Evolutionary conservation across 2,113 vertebrate genomes (phyloP).

Genomic region (Chaenogobius annularis): DNA sequence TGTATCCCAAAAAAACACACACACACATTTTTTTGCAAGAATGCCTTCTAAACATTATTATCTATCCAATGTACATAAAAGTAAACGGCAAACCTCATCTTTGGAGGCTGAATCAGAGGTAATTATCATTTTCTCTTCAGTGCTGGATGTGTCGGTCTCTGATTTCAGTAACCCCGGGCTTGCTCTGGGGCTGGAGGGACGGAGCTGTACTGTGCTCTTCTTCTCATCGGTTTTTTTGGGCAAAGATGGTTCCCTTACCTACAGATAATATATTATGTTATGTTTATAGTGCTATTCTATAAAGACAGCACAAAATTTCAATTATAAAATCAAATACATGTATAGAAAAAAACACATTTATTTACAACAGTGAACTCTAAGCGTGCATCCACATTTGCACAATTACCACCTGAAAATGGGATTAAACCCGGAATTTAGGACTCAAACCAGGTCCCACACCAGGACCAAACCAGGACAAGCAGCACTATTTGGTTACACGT

Average conservation of each 20-base stretch:
- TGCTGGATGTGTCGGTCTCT: conserved; percentile 41
- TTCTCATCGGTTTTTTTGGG: conserved; percentile 27
- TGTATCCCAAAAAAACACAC: conserved; percentile 12
- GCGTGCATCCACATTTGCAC: too few species aligned
- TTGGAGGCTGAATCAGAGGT: conserved; percentile 57
- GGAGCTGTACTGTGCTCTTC: neutral
- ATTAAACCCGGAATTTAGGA: too few species aligned
- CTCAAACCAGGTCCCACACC: too few species aligned
- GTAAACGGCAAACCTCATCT: conserved; percentile 61
- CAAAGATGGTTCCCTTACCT: conserved; percentile 56
- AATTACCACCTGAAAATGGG: too few species aligned
- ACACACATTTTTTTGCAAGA: neutral
- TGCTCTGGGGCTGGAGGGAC: conserved; percentile 28
- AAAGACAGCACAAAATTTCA: neutral
- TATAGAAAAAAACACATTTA: neutral
- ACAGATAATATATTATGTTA: conserved; percentile 7
- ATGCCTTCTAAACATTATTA: neutral
- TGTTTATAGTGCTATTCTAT: neutral
- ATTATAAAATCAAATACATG: neutral
- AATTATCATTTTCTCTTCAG: conserved; percentile 37
- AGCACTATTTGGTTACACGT: neutral
- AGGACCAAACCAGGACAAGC: neutral
- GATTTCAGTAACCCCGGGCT: conserved; percentile 49
- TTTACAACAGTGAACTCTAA: too few species aligned
- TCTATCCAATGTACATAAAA: neutral